Percentiles rank a stretch among this genome's conserved stretches.
Conservation (phyloP, 2,113 vertebrate genomes). For the Danio rerio region GRCz12tu NC_133191.1:8386001-8386500, state of each 20-base stretch:
- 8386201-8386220: slow-evolving; percentile 80
- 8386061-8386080: slow-evolving; percentile 48
- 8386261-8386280: slow-evolving; percentile 51
- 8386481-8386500: slow-evolving; percentile 69
- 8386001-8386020: slow-evolving; percentile 83
- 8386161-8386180: slow-evolving; percentile 92
- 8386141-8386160: slow-evolving; percentile 73
- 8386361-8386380: slow-evolving; percentile 90
- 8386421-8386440: slow-evolving; percentile 72
- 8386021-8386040: slow-evolving; percentile 76
- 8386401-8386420: slow-evolving; percentile 64
- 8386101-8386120: slow-evolving; percentile 87
- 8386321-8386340: slow-evolving; percentile 84
- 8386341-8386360: slow-evolving; percentile 89
- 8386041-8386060: slow-evolving; percentile 53
- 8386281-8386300: slow-evolving; percentile 86
- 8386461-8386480: slow-evolving; percentile 76
- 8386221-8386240: slow-evolving; percentile 73
- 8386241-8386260: slow-evolving; percentile 56
- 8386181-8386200: slow-evolving; percentile 83
- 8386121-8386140: slow-evolving; percentile 78
- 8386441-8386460: slow-evolving; percentile 83
- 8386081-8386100: slow-evolving; percentile 80
- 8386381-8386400: slow-evolving; percentile 54
- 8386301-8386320: slow-evolving; percentile 91